Percentiles rank a stretch among this genome's conserved stretches.
Conservation (phyloP, 2,888 invertebrate species). For the Rosalia funebris region DNA sequence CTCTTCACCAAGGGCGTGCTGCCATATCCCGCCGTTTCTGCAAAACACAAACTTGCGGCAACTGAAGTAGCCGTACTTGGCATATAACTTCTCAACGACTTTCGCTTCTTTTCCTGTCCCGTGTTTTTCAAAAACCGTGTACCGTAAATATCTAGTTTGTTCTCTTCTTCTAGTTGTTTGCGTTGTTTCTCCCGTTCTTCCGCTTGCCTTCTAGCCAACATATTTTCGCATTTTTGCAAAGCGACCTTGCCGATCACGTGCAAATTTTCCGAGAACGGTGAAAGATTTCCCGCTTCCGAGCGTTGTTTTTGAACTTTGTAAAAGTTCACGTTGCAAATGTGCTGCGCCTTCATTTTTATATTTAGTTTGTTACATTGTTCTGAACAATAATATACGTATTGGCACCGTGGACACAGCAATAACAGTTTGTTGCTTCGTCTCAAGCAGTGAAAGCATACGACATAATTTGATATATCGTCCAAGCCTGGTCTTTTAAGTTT, state of each 20-base stretch:
- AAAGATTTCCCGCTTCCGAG: background rate
- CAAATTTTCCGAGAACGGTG: slow-evolving; percentile 13
- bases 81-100: background rate
- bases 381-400: slow-evolving; percentile 57
- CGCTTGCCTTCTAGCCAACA: slow-evolving; percentile 23
- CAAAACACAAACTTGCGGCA: background rate
- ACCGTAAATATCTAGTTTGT: slow-evolving; percentile 41
- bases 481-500: slow-evolving; percentile 29
- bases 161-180: slow-evolving; percentile 31
- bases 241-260: slow-evolving; percentile 10
- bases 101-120: background rate
- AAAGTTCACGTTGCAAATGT: slow-evolving; percentile 39
- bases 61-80: background rate
- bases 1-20: background rate
- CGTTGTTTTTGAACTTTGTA: slow-evolving; percentile 26
- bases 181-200: slow-evolving; percentile 14
- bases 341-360: slow-evolving; percentile 41
- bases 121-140: slow-evolving; percentile 25
- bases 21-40: background rate
- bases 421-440: slow-evolving; percentile 45
- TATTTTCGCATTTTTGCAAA: slow-evolving; percentile 12
- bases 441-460: slow-evolving; percentile 58
- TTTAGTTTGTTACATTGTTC: slow-evolving; percentile 54
- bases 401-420: slow-evolving; percentile 56
- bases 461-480: slow-evolving; percentile 47